Evolutionary conservation across 2,888 invertebrate genomes (phyloP).

Genomic region (Anarsia innoxiella): DNA sequence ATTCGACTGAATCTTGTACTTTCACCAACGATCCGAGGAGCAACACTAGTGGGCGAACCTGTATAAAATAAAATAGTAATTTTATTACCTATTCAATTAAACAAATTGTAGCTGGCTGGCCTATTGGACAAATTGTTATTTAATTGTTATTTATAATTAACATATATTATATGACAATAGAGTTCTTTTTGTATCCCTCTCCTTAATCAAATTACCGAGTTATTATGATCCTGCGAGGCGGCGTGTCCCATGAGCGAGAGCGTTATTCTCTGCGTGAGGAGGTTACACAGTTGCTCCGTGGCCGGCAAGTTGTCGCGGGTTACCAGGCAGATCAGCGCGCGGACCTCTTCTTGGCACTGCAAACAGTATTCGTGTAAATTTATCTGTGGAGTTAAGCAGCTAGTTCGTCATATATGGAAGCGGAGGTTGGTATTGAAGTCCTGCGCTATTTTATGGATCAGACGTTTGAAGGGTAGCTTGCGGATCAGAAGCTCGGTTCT

Average conservation of each 20-base stretch:
- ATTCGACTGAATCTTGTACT: slow-evolving; percentile 88
- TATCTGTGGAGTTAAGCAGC: too few species aligned
- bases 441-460: too few species aligned
- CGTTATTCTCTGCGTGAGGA: slow-evolving; percentile 90
- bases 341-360: slow-evolving; percentile 90
- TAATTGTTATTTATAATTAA: too few species aligned
- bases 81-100: too few species aligned
- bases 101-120: too few species aligned
- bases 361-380: background rate
- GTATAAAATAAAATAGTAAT: background rate
- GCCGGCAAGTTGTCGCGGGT: slow-evolving; percentile 90
- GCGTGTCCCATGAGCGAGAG: slow-evolving; percentile 85
- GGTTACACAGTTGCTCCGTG: slow-evolving; percentile 87
- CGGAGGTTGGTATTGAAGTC: too few species aligned
- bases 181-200: too few species aligned
- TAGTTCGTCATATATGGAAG: too few species aligned
- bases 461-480: too few species aligned
- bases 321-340: slow-evolving; percentile 89
- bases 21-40: slow-evolving; percentile 90
- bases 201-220: slow-evolving; percentile 52
- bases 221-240: slow-evolving; percentile 75
- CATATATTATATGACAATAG: too few species aligned
- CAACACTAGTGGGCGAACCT: slow-evolving; percentile 92
- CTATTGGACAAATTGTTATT: too few species aligned
- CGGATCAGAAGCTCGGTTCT: too few species aligned